Evolutionary conservation across 2,113 vertebrate species (phyloP).

Genomic region (Planiliza haematocheilus): DNA sequence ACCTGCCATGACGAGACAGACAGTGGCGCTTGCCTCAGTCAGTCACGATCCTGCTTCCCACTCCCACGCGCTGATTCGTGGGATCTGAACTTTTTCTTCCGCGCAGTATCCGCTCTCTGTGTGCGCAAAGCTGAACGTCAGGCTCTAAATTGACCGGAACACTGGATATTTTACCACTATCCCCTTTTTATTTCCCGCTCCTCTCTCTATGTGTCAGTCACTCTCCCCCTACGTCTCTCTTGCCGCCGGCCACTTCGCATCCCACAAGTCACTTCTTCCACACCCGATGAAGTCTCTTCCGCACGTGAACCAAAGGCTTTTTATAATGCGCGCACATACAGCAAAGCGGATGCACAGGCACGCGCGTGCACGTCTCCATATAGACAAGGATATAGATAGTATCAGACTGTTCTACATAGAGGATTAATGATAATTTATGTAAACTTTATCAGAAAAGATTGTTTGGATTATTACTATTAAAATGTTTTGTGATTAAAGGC

Average conservation of each 20-base stretch:
- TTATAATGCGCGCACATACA: slow-evolving; percentile 62
- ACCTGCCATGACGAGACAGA: slow-evolving; percentile 86
- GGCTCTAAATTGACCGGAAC: slow-evolving; percentile 14
- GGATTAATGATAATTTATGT: too few species aligned
- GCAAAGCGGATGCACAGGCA: background rate
- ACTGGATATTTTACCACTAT: background rate
- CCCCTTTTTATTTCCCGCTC: slow-evolving; percentile 31
- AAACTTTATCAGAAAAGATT: too few species aligned
- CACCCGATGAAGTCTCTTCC: slow-evolving; percentile 42
- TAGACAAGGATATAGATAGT: too few species aligned
- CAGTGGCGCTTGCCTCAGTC: slow-evolving; percentile 75
- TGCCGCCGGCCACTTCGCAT: slow-evolving; percentile 63
- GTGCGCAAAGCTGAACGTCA: slow-evolving; percentile 26
- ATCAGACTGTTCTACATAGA: too few species aligned
- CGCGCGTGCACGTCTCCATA: slow-evolving; percentile 6
- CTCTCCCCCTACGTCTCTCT: slow-evolving; percentile 21
- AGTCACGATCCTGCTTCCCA: slow-evolving; percentile 77
- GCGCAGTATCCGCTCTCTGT: slow-evolving; percentile 29
- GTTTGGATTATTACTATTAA: too few species aligned
- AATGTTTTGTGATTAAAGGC: too few species aligned
- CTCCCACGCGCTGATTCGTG: slow-evolving; percentile 76
- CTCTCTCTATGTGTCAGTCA: slow-evolving; percentile 14
- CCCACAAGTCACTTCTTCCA: slow-evolving; percentile 66
- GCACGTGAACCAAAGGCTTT: slow-evolving; percentile 57
- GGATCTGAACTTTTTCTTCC: slow-evolving; percentile 72